Conservation (phyloP, 2,113 vertebrate genomes). For the Lepus timidus region DNA sequence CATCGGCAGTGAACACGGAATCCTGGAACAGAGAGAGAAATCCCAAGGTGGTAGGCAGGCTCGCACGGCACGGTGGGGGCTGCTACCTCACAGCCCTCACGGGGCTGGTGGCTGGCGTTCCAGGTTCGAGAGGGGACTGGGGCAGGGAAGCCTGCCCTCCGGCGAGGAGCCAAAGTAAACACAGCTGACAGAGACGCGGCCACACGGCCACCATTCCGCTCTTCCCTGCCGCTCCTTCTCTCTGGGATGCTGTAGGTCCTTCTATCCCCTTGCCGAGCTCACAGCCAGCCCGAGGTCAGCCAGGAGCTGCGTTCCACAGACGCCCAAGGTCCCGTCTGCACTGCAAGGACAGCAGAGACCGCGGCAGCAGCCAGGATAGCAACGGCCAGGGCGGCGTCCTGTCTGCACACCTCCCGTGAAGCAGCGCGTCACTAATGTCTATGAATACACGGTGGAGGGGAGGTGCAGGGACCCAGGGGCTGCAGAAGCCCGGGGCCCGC, state of each 20-base stretch:
- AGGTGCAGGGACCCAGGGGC: too few relatives aligned
- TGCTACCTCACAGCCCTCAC: rapidly evolving
- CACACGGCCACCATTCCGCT: rapidly evolving
- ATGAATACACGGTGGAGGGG: too few relatives aligned
- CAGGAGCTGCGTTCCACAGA: neutral
- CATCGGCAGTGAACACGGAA: rapidly evolving
- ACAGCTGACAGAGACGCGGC: neutral
- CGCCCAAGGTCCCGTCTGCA: too few relatives aligned
- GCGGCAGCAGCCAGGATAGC: too few relatives aligned
- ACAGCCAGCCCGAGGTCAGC: neutral
- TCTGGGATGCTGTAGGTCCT: neutral
- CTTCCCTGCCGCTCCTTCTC: too few relatives aligned
- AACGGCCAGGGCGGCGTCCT: too few relatives aligned
- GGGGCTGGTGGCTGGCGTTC: rapidly evolving
- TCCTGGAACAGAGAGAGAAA: neutral
- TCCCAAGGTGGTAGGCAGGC: rapidly evolving
- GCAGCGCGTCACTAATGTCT: too few relatives aligned
- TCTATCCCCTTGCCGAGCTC: neutral
- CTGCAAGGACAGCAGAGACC: too few relatives aligned
- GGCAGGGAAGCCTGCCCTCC: neutral
- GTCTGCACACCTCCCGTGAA: too few relatives aligned
- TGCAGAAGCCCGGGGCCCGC: too few relatives aligned
- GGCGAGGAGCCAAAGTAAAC: neutral
- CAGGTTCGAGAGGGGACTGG: neutral
- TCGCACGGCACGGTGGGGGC: neutral